phyloP scores from a whole-genome alignment of 1,140 invertebrate genomes.

The Musca vetustissima region DNA sequence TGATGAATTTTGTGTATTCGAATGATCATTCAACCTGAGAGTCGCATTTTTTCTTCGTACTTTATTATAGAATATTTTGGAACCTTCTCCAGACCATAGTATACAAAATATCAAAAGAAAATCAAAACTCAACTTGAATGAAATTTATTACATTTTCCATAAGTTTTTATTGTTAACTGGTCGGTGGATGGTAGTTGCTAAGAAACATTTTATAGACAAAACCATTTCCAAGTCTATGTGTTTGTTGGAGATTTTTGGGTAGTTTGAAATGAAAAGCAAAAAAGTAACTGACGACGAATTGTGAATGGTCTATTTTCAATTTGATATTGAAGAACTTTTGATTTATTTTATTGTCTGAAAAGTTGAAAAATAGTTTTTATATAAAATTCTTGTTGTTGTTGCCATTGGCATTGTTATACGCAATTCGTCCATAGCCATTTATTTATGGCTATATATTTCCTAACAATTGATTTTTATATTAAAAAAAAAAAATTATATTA shows the following conservation, averaged over 20 bases:
- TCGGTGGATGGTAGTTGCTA: background rate
- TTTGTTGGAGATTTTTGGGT: no score
- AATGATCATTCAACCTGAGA: no score
- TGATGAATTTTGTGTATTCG: no score
- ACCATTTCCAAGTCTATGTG: no score
- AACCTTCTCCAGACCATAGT: no score
- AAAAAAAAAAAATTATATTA: background rate
- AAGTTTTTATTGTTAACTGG: slow-evolving; percentile 6
- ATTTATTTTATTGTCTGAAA: slow-evolving; percentile 11
- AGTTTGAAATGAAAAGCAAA: no score
- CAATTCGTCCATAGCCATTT: background rate
- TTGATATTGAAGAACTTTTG: slow-evolving; percentile 16
- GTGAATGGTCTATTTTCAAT: background rate
- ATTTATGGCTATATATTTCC: background rate
- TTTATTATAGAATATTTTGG: no score
- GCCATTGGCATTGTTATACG: background rate
- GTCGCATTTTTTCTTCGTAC: no score
- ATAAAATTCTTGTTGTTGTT: background rate
- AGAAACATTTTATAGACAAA: background rate
- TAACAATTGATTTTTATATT: no score
- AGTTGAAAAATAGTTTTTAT: slow-evolving; percentile 3
- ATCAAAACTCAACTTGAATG: no score
- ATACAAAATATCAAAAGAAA: no score
- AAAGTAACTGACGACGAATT: no score
- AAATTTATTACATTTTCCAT: slow-evolving; percentile 10